Base-by-base conservation (phyloP, 2,797 vertebrate species). In the Alosa sapidissima region DNA sequence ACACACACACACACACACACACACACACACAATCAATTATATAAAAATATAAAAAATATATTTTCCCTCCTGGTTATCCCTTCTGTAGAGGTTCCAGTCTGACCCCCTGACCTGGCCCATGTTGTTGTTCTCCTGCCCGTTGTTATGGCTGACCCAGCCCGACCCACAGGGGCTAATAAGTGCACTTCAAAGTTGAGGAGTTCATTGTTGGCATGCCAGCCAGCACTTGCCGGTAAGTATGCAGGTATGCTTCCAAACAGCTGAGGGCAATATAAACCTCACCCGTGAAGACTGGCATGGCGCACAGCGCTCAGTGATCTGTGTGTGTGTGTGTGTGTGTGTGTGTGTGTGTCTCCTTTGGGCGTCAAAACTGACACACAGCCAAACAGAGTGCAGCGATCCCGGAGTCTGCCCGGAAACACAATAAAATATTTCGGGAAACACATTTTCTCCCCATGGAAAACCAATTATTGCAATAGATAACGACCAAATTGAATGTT, bases 261-360 rank as follows among this genome's bases (percentile, higher is more conserved):
- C 86, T 87, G 86, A 87, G 81, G 81, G 81, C 81, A 60, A 55
- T 87, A 86, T 68, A 86, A 81, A 52, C 78, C 84, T 81, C 47
- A 21, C 55, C 19, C 55, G 41, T 41, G 41, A 41, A 21, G 52
- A 19, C 16, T 58, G 55, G 19, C 55, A 52, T 13, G 51, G 13
- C 51, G 2, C 55, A 60, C 55, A 60, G 1, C 4, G 49, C 49
- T 10, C 49, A 51, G 49, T 51, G 49, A 51, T 51, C 7, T 41
- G 41, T 41, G 41, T 41, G 41, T 41, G 41, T 41, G 41, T 41
- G 41, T 41, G 41, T 41, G 41, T 41, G 41, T 41, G 41, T 41
- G 41, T 41, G 41, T 41, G 41, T 41, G 41, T 41, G 49, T 51
- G 6, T 51, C 14, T 19, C 52, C 14, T 55, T 19, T 55, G 16